Evolutionary conservation across 2,888 invertebrate species (phyloP).

Genomic region (Oligia fasciuncula): DNA sequence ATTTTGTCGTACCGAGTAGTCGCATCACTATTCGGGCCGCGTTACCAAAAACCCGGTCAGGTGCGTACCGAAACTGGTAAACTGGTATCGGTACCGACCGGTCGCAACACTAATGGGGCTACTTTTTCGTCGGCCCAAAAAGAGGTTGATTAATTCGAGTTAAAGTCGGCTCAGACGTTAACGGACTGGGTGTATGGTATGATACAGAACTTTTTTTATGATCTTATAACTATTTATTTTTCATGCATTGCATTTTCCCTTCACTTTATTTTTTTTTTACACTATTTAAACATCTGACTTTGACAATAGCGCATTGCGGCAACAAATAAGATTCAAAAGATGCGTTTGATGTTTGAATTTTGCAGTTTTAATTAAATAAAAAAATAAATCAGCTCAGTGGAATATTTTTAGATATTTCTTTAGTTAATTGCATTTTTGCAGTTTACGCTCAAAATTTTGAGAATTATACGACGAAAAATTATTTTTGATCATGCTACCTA

Average conservation of each 20-base stretch:
- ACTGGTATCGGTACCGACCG: constrained; percentile 57
- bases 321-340: too few relatives aligned
- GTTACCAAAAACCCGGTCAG: constrained; percentile 63
- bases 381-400: too few relatives aligned
- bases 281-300: too few relatives aligned
- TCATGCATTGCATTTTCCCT: background rate
- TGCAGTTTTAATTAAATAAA: too few relatives aligned
- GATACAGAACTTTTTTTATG: background rate
- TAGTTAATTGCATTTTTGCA: too few relatives aligned
- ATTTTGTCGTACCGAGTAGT: constrained; percentile 33
- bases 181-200: background rate
- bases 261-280: background rate
- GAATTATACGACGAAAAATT: too few relatives aligned
- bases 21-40: constrained; percentile 60
- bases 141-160: constrained; percentile 63
- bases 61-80: constrained; percentile 61
- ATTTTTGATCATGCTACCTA: too few relatives aligned
- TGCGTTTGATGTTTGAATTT: too few relatives aligned
- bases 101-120: constrained; percentile 63
- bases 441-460: too few relatives aligned
- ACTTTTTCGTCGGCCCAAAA: constrained; percentile 59
- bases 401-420: too few relatives aligned
- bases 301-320: too few relatives aligned
- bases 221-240: background rate
- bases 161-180: constrained; percentile 35